Base-by-base conservation (phyloP, 1,140 invertebrate genomes). In the Drosophila baimaii region DNA sequence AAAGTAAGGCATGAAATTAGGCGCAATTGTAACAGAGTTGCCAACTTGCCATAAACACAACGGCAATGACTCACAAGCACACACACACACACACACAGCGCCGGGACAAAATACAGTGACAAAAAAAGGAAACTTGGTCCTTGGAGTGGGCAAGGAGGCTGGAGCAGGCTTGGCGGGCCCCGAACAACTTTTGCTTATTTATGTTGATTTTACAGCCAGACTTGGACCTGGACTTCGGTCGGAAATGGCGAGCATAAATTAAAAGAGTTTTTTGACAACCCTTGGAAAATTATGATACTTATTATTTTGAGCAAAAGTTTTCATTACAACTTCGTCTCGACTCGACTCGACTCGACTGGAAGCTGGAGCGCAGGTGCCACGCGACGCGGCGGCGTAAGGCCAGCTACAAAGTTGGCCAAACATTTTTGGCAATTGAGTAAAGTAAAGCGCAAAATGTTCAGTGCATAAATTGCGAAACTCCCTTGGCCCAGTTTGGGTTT, bases 181-280 rank as follows among this genome's bases (percentile, higher is more conserved):
- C 43, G 77, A 73, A 47, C 59, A 89, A 89, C 77, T 89, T 88
- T 81, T 77, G 74, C 52, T 90, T 88, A 88, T 88, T 88, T 88
- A 88, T 88, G 83, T 88, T 88, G 83, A 88, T 88, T 89, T 89
- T 83, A 72, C 79, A 89, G 84, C 70, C 82, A 81, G 66, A 57
- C 79, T 78, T 68, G 66, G 71, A 70, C 75, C 49, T 77, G 75
- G 76, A 79, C 76, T 83, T 75, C 55, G 54, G 63, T 89, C 81
- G 84, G 84, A 88, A 89, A 89, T 84, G 84, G 84, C 77, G 77
- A 74, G 88, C 84, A 88, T 88, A 88, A 88, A 88, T 88, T 88
- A 88, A 89, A 88, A 84, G 80, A 89, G 77, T 88, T 88, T 88
- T 84, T 84, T 88, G 84, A 88, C 84, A 88, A 84, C 84, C 84